Base-by-base conservation (phyloP, 1,140 invertebrate species). In the Heliconius nattereri region DNA sequence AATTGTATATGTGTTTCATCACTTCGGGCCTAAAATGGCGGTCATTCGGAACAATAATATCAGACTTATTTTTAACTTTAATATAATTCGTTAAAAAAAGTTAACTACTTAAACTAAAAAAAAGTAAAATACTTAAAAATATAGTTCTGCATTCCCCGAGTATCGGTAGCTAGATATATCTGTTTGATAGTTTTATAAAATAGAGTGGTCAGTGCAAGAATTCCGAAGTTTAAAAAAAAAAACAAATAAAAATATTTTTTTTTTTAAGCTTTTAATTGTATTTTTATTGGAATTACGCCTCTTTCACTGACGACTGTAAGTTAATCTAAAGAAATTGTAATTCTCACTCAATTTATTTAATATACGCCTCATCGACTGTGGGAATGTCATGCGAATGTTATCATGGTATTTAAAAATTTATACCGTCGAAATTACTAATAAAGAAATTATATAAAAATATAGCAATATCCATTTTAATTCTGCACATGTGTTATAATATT, bases 131-230 rank as follows among this genome's bases (percentile, higher is more conserved):
- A 29, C 26, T 23, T 23, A 66, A 26, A 66, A 57, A 72, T 71
- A 52, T 79, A 76, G 77, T 57, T 78, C 49, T 76, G 75, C 76
- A 75, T 81, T 75, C 80, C 78, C 80, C 40, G 75, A 66, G 26
- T 66, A 23, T 66, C 23, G 60, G 60, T 66, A 66, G 60, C 60
- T 66, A 66, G 60, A 66, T 66, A 66, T 29, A 29, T 75, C 60
- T 66, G 71, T 82, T 80, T 35, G 72, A 78, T 81, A 81, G 80
- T 29, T 78, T 54, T 52, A 49, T 78, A 73, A 73, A 75, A 66
- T 73, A 3, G 20, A 66, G 60, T n/a, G 13, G 13, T 66, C 60
- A 29, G 60, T 66, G 60, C 26, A 29, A 66, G 60, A 66, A 20
- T 26, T 26, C 13, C 26, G 40, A 52, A 7, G 16, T 52, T 20